Evolutionary conservation across 2,888 invertebrate genomes (phyloP).

Genomic region (Amblyteles armatorius): DNA sequence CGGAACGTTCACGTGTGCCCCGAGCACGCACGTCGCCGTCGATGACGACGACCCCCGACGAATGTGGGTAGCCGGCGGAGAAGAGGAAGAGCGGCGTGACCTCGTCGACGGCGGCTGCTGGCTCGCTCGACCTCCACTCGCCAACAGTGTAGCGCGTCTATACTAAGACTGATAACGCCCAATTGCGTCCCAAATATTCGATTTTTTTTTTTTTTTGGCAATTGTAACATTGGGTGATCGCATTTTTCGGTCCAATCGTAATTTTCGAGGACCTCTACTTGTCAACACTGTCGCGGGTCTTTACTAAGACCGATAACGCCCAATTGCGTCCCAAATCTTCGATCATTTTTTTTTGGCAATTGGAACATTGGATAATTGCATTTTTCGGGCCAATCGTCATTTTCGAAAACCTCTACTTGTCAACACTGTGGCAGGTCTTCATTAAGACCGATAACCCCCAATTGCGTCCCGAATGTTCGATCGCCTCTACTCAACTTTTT

Average conservation of each 20-base stretch:
- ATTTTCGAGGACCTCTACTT: not conserved
- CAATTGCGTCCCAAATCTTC: not conserved
- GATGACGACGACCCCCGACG: slow-evolving; percentile 46
- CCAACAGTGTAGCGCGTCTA: not conserved
- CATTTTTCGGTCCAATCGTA: no score
- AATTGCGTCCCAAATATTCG: not conserved
- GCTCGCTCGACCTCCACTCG: slow-evolving; percentile 1
- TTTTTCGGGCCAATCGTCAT: no score
- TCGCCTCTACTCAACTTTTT: no score
- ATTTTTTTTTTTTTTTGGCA: not conserved
- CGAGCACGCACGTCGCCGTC: slow-evolving; percentile 35
- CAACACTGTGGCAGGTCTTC: not conserved
- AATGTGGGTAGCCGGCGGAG: slow-evolving; percentile 8
- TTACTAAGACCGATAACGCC: not conserved
- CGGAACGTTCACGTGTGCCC: slow-evolving; percentile 44
- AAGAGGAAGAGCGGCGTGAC: not conserved
- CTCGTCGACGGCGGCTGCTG: not conserved
- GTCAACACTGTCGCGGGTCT: not conserved
- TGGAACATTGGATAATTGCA: no score
- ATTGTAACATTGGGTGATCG: no score
- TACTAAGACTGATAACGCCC: not conserved
- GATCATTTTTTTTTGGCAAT: no score
- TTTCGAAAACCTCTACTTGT: not conserved
- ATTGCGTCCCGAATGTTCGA: not conserved
- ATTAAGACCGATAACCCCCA: not conserved